These are phyloP conservation scores for Cremastinae sp. DNA, from an alignment of 2,888 invertebrate species.

Conservation along the genomic window DNA sequence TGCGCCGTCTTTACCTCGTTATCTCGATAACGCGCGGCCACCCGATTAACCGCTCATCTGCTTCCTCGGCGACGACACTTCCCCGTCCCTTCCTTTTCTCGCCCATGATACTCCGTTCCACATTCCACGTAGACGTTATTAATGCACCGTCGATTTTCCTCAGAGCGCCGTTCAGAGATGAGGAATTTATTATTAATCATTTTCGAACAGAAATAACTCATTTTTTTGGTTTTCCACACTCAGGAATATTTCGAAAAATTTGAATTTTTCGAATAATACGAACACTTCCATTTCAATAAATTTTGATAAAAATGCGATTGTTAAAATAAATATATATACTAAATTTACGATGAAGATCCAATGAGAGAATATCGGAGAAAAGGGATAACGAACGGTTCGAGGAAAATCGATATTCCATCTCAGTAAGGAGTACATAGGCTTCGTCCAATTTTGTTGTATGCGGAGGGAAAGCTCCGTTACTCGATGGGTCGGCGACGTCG, in stretches of 20 bases:
- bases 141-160: conserved; percentile 34
- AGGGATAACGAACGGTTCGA: neutral
- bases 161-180: neutral
- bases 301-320: too few species aligned
- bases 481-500: neutral
- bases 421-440: neutral
- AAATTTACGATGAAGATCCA: neutral
- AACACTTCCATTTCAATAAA: too few species aligned
- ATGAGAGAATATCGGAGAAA: neutral
- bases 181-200: too few species aligned
- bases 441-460: conserved; percentile 18
- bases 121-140: conserved; percentile 28
- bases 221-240: too few species aligned
- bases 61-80: conserved; percentile 25
- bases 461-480: conserved; percentile 5
- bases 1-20: conserved; percentile 35
- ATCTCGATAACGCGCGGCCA: conserved; percentile 47
- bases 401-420: conserved; percentile 9
- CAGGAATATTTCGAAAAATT: too few species aligned
- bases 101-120: neutral
- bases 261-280: too few species aligned
- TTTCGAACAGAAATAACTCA: too few species aligned
- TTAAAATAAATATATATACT: too few species aligned
- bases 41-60: conserved; percentile 53
- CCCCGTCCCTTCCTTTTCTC: neutral